phyloP scores from a whole-genome alignment of 2,797 vertebrate species.

The Bradypodion ventrale region DNA sequence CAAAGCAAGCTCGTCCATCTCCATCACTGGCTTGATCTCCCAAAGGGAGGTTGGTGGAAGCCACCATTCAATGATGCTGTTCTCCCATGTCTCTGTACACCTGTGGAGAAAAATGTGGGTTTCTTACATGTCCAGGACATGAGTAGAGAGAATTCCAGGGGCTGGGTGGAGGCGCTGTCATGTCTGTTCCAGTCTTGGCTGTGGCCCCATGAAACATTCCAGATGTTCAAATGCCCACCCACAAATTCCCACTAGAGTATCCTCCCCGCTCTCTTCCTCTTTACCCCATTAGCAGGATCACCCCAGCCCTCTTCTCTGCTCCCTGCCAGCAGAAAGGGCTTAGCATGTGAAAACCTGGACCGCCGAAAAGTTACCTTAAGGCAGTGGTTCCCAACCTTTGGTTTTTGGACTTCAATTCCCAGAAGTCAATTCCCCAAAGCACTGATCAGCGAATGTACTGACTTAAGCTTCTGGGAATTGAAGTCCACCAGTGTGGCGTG shows the following conservation, averaged over 20 bases:
- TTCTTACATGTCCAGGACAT: neutral
- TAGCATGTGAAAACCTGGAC: neutral
- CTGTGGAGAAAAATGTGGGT: too few relatives aligned
- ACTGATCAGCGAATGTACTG: too few relatives aligned
- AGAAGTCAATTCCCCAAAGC: too few relatives aligned
- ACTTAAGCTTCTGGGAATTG: too few relatives aligned
- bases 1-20: neutral
- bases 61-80: accelerated
- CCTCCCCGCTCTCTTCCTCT: neutral
- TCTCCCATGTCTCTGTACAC: accelerated
- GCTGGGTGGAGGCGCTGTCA: too few relatives aligned
- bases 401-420: too few relatives aligned
- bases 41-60: accelerated
- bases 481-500: too few relatives aligned
- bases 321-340: neutral
- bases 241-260: neutral
- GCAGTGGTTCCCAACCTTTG: too few relatives aligned
- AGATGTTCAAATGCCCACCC: constrained; percentile 27
- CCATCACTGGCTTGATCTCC: neutral
- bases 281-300: neutral
- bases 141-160: neutral
- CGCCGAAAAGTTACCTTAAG: too few relatives aligned
- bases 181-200: neutral
- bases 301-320: neutral
- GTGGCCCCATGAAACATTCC: neutral